These are phyloP conservation scores for Lasiommata megera DNA, from an alignment of 2,888 invertebrate genomes.

Conservation along the genomic window DNA sequence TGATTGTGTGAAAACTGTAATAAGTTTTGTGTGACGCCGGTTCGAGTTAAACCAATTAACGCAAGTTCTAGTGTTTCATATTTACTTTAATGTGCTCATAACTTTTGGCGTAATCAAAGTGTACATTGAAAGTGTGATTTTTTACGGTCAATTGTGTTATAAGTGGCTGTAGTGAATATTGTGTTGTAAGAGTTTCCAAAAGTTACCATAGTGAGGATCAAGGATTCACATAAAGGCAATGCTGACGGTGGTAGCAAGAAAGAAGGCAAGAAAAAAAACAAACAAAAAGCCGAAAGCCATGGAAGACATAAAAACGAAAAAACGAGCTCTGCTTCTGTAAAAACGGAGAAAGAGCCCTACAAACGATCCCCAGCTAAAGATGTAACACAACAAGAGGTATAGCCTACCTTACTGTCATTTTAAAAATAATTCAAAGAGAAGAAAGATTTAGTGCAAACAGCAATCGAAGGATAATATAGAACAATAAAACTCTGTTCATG, in stretches of 20 bases:
- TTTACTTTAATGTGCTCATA: constrained; percentile 19
- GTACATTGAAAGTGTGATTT: constrained; percentile 7
- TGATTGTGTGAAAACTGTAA: constrained; percentile 25
- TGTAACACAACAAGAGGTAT: constrained; percentile 59
- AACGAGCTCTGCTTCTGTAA: constrained; percentile 53
- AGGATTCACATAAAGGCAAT: constrained; percentile 83
- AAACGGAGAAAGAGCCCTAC: constrained; percentile 57
- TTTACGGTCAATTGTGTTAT: constrained; percentile 5
- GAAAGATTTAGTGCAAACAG: constrained; percentile 5
- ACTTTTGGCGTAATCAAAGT: neutral
- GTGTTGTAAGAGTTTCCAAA: constrained; percentile 36
- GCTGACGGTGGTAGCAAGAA: constrained; percentile 82
- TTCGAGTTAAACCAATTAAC: constrained; percentile 25
- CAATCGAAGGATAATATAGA: constrained; percentile 1
- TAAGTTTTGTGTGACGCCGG: constrained; percentile 26
- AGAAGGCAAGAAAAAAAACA: constrained; percentile 84
- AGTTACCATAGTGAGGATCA: constrained; percentile 86
- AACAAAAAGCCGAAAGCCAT: constrained; percentile 78
- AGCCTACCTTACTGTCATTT: constrained; percentile 4
- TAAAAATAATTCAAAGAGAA: neutral
- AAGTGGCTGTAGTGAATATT: constrained; percentile 14
- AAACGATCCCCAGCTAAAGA: constrained; percentile 56
- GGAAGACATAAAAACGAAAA: constrained; percentile 62
- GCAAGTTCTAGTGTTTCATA: constrained; percentile 24
- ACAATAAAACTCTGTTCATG: constrained; percentile 9